Conservation (phyloP, 2,888 invertebrate genomes). For the Erebia palarica region DNA sequence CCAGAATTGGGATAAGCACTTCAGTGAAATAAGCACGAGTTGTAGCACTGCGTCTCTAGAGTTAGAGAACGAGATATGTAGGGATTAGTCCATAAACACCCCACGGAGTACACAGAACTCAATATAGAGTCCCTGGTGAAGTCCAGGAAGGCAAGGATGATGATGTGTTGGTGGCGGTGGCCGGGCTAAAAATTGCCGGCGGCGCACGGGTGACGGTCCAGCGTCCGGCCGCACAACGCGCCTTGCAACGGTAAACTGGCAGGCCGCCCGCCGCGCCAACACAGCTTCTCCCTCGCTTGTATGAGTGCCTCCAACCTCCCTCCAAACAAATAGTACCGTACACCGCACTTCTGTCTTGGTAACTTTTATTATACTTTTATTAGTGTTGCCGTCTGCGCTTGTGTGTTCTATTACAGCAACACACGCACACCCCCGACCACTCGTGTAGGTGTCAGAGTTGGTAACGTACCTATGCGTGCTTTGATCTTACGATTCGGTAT, state of each 20-base stretch:
- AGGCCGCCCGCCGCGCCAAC: slow-evolving; percentile 69
- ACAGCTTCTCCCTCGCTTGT: slow-evolving; percentile 78
- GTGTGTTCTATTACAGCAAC: slow-evolving; percentile 64
- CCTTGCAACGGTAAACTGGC: slow-evolving; percentile 83
- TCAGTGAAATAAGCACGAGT: slow-evolving; percentile 76
- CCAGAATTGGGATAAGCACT: slow-evolving; percentile 77
- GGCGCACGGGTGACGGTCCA: slow-evolving; percentile 74
- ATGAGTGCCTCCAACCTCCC: slow-evolving; percentile 80
- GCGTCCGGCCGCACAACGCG: slow-evolving; percentile 81
- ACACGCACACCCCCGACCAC: slow-evolving; percentile 50
- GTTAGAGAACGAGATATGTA: slow-evolving; percentile 56
- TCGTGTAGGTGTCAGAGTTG: slow-evolving; percentile 75
- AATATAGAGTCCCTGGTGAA: slow-evolving; percentile 51
- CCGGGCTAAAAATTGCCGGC: slow-evolving; percentile 65
- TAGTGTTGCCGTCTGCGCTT: slow-evolving; percentile 62
- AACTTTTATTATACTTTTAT: slow-evolving; percentile 78
- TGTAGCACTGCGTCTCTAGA: slow-evolving; percentile 73
- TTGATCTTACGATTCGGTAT: slow-evolving; percentile 82
- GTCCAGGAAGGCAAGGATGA: slow-evolving; percentile 52
- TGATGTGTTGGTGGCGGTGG: slow-evolving; percentile 53
- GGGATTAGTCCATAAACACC: slow-evolving; percentile 58
- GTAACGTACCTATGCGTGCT: slow-evolving; percentile 78
- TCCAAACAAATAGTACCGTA: slow-evolving; percentile 82
- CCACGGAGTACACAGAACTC: slow-evolving; percentile 55
- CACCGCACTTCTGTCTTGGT: slow-evolving; percentile 76